Percentiles rank a stretch among this genome's conserved stretches.
Conservation (phyloP, 2,113 vertebrate species). For the Talpa occidentalis region DNA sequence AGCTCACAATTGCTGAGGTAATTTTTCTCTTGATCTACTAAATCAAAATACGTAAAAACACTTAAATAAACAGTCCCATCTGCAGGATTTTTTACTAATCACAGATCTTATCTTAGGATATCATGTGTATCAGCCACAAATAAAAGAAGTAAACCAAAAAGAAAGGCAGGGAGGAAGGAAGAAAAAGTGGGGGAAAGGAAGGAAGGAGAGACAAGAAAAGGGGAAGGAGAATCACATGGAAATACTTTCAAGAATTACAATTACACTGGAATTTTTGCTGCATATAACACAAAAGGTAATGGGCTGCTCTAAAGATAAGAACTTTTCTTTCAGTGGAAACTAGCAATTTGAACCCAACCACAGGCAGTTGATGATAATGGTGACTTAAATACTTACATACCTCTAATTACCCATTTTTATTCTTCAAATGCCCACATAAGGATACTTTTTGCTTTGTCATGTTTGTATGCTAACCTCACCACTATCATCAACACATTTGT, state of each 20-base stretch:
- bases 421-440: background rate
- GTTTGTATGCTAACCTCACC: background rate
- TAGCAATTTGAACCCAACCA: constrained; percentile 56
- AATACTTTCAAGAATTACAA: background rate
- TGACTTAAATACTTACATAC: background rate
- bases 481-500: background rate
- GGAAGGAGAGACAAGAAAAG: rapidly evolving
- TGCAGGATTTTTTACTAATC: background rate
- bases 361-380: background rate
- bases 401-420: background rate
- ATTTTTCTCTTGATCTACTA: background rate
- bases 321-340: constrained; percentile 9
- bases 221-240: background rate
- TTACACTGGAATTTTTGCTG: background rate
- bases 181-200: background rate
- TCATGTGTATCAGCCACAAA: background rate
- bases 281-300: background rate
- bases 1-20: background rate
- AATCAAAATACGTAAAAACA: constrained; percentile 16
- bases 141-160: background rate
- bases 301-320: constrained; percentile 22
- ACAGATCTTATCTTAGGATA: background rate
- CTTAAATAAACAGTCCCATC: constrained; percentile 11
- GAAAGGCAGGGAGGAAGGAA: background rate
- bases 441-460: background rate